A percentile compares a stretch with the other conserved stretches of the same genome.
Evolutionary conservation across 1,140 invertebrate genomes (phyloP).

Genomic region (Idris sp.): DNA sequence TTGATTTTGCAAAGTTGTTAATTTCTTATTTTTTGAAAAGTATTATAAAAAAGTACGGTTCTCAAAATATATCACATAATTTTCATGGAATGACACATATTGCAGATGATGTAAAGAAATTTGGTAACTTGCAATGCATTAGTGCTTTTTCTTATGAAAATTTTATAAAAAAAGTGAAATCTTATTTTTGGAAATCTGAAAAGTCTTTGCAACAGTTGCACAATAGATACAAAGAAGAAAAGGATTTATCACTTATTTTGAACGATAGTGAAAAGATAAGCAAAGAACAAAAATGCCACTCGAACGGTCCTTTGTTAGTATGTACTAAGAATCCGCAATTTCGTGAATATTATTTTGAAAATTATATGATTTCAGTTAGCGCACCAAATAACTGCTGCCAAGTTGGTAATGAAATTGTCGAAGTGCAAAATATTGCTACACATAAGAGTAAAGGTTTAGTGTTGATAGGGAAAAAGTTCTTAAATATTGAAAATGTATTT

Average conservation of each 20-base stretch:
- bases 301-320: not conserved
- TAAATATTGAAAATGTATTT: not conserved
- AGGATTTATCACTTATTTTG: not conserved
- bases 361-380: not conserved
- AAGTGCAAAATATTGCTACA: not conserved
- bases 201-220: not conserved
- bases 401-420: slow-evolving; percentile 1
- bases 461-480: not conserved
- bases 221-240: not conserved
- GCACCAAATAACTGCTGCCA: not conserved
- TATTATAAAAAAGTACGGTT: too few species aligned
- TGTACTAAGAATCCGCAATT: not conserved
- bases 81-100: too few species aligned
- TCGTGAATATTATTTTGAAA: not conserved
- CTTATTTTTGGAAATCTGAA: too few species aligned
- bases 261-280: not conserved
- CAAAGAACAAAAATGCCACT: not conserved
- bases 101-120: too few species aligned
- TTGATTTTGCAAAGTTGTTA: not conserved
- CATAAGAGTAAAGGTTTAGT: not conserved
- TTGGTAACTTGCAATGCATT: too few species aligned
- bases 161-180: too few species aligned
- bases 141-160: too few species aligned
- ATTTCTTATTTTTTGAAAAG: too few species aligned
- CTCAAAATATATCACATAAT: too few species aligned